phyloP scores from a whole-genome alignment of 2,797 vertebrate genomes.

The Argentina silus region DNA sequence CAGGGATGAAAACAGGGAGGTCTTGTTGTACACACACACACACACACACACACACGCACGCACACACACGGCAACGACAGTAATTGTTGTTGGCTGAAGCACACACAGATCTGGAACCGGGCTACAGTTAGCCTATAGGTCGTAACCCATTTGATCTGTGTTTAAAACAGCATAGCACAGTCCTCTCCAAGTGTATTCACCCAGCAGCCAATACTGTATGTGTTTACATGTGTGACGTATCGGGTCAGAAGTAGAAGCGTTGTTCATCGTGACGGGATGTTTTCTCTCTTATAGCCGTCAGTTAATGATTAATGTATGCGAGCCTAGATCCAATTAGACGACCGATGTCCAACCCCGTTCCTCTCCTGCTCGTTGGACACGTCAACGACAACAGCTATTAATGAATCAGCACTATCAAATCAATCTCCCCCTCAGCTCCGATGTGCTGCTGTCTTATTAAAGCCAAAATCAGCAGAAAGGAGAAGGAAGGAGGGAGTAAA shows the following conservation, averaged over 20 bases:
- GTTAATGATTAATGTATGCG: background rate
- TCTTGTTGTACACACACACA: background rate
- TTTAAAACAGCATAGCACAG: too few relatives aligned
- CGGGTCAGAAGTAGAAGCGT: too few relatives aligned
- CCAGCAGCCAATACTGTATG: too few relatives aligned
- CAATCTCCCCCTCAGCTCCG: slow-evolving; percentile 37
- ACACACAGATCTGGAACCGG: too few relatives aligned
- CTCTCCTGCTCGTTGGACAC: slow-evolving; percentile 1
- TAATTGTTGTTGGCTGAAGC: too few relatives aligned
- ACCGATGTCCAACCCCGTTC: background rate
- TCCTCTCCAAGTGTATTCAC: too few relatives aligned
- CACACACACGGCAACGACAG: background rate
- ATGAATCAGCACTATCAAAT: slow-evolving; percentile 59
- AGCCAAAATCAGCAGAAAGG: slow-evolving; percentile 25
- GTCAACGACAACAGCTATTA: slow-evolving; percentile 36
- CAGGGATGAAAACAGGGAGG: slow-evolving; percentile 34
- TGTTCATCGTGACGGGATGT: too few relatives aligned
- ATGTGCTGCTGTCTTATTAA: slow-evolving; percentile 13
- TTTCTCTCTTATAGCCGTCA: too few relatives aligned
- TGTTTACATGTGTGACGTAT: too few relatives aligned
- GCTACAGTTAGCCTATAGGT: too few relatives aligned
- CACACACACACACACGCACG: background rate
- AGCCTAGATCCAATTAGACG: background rate
- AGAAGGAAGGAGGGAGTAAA: slow-evolving; percentile 29
- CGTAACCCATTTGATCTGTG: too few relatives aligned